Base-by-base conservation (phyloP, 2,797 vertebrate genomes). In the Sebastes cheni region DNA sequence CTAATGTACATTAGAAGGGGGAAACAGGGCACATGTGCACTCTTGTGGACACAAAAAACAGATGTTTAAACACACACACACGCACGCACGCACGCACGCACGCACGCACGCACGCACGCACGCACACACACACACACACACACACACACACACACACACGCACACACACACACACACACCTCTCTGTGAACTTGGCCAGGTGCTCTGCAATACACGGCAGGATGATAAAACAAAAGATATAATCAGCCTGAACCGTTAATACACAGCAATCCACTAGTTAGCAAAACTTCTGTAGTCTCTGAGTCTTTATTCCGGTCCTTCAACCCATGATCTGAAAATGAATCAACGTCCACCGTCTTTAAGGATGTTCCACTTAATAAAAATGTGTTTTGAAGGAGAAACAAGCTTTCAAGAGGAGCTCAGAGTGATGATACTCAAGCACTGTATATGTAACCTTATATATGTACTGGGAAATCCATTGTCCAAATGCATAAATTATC, bases 1-100 rank as follows among this genome's bases (percentile, higher is more conserved):
- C 75, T 84, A 70, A 81, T 67, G 89, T 81, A 83, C 75, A 72
- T 75, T 4, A 66, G 34, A 77, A 61, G 29, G 52, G 8, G 7
- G 50, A 22, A 65, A 60, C 65, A 16, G 23, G 32, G n/a, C 64
- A 39, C 23, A 5, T 13, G 50, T 13, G 50, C 36, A 20, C n/a
- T 0, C 27, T 7, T 10, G 71, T 11, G 7, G 20, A 78, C 50
- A 64, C 13, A 65, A 32, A 79, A 55, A 42, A 39, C 67, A 62
- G 34, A 82, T 76, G 70, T 75, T 75, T 30, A 16, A 73, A 56
- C 16, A 73, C 70, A 75, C 39, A 34, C 34, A 36, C 34, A 36
- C 34, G 11, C 34, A 34, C n/a, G n/a, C n/a, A n/a, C n/a, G n/a
- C n/a, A n/a, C n/a, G n/a, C n/a, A n/a, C n/a, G n/a, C n/a, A n/a